Conservation (phyloP, 2,888 invertebrate species). For the Bembecia ichneumoniformis region DNA sequence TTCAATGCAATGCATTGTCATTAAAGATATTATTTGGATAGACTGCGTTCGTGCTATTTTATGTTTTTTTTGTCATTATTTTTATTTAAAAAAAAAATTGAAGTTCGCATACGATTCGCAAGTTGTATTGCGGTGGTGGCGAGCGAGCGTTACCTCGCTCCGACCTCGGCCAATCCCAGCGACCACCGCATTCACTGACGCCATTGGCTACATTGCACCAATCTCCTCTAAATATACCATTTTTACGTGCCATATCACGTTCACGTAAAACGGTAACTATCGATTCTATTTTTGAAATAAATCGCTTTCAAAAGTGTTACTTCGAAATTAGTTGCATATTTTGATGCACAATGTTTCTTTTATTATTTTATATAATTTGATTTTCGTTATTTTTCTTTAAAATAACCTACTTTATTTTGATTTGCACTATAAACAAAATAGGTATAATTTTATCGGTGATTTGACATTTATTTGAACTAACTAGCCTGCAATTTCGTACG, state of each 20-base stretch:
- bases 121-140: constrained; percentile 19
- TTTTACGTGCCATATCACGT: constrained; percentile 45
- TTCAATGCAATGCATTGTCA: background rate
- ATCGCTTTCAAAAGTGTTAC: background rate
- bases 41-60: background rate
- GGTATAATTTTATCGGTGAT: too few species aligned
- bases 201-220: constrained; percentile 55
- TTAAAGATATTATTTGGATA: background rate
- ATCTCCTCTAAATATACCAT: constrained; percentile 56
- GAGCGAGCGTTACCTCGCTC: constrained; percentile 32
- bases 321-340: background rate
- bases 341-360: background rate
- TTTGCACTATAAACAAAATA: too few species aligned
- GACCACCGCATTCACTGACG: constrained; percentile 51
- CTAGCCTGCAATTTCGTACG: too few species aligned
- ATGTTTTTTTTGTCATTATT: too few species aligned
- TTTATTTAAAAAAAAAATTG: too few species aligned
- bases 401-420: too few species aligned
- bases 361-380: background rate
- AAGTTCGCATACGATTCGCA: background rate
- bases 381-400: background rate
- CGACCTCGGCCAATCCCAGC: constrained; percentile 58
- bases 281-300: background rate
- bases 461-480: too few species aligned
- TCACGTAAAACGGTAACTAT: background rate